Evolutionary conservation across 2,113 vertebrate species (phyloP), one percentile per base, ranked within the genome.

Genomic region (Amphiprion percula): DNA sequence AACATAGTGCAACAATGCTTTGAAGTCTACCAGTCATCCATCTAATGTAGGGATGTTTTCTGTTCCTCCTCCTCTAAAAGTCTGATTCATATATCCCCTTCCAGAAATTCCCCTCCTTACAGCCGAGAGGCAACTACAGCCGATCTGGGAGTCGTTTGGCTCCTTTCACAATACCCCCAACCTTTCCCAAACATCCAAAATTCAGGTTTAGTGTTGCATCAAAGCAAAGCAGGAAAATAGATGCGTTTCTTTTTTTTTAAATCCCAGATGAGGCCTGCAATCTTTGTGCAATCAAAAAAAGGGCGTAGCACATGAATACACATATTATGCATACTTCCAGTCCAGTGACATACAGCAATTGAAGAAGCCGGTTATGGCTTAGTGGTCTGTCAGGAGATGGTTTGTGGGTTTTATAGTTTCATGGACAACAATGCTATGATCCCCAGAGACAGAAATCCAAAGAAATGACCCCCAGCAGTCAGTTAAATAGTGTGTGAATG

Each of bases 11-110:
- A 87, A 83, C 87, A 79, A 70, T 83, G 87, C 92, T 94, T 94
- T 94, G 92, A 94, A 93, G 92, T 93, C 74, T 80, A 88, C 84
- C 71, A 90, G 79, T 79, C 85, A 84, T 78, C 79, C 83, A 77
- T 77, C 83, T 80, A 79, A 85, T 78, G 80, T 83, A 67, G 79
- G 87, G 84, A 87, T 93, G 91, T 90, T 92, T 90, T 85, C 83
- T 84, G 64, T 90, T 90, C 83, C 80, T 88, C 73, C 74, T 82
- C 55, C 47, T 91, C 68, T 86, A 71, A 77, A 80, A 89, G 84
- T 90, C 85, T 85, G 84, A 91, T 92, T 90, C 80, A 90, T 90
- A 86, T 85, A 83, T 76, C 73, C 81, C 33, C 80, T 58, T 78
- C 55, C 63, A 63, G 82, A 74, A 71, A 79, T 61, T 65, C 37